These are phyloP conservation scores for Chouioia cunea DNA, from an alignment of 2,888 invertebrate species.

Conservation along the genomic window DNA sequence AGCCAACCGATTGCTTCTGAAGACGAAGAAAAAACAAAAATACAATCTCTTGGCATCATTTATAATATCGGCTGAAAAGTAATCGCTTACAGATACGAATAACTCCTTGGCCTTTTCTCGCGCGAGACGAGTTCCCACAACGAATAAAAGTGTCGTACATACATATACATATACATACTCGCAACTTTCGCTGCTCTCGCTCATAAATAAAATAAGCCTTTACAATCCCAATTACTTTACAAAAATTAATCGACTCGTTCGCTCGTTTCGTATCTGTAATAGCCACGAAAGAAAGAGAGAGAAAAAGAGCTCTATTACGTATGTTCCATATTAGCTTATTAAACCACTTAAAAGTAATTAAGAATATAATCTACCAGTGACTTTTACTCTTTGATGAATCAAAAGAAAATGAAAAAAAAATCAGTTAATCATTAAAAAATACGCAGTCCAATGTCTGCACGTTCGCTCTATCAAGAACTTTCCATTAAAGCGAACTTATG, in stretches of 20 bases:
- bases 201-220: constrained; percentile 15
- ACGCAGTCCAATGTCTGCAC: no score
- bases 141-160: neutral
- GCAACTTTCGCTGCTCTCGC: constrained; percentile 1
- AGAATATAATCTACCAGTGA: constrained; percentile 39
- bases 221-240: constrained; percentile 18
- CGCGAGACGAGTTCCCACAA: neutral
- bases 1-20: no score
- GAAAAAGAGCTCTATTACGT: constrained; percentile 7
- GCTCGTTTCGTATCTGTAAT: neutral
- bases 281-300: no score
- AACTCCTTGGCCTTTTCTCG: constrained; percentile 1
- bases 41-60: neutral
- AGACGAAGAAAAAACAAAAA: neutral
- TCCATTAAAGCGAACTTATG: constrained; percentile 42
- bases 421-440: neutral
- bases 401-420: no score
- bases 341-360: constrained; percentile 40
- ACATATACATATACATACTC: no score
- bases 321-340: constrained; percentile 32
- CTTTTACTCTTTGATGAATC: neutral
- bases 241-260: constrained; percentile 12
- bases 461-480: constrained; percentile 32
- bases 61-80: constrained; percentile 18
- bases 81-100: neutral